Conservation (phyloP, 2,113 vertebrate genomes). For the Onychorhynchus coronatus region DNA sequence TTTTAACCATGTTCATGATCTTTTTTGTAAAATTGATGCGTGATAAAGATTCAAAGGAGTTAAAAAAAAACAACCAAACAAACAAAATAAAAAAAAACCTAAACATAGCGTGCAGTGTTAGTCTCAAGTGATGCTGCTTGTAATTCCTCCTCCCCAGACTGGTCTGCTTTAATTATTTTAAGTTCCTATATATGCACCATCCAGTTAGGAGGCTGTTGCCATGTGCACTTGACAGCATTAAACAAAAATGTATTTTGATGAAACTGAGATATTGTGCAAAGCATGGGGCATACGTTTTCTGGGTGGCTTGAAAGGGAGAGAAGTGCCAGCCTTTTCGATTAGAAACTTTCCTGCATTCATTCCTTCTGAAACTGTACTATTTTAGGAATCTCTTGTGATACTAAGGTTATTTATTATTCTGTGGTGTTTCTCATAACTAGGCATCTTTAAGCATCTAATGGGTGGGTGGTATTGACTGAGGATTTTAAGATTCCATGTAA, state of each 20-base stretch:
- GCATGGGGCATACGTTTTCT: not conserved
- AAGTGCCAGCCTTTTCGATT: not conserved
- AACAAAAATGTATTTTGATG: not conserved
- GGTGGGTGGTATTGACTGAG: conserved; percentile 8
- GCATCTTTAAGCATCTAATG: not conserved
- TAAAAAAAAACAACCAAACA: not conserved
- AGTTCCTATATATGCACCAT: not conserved
- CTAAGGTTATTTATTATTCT: not conserved
- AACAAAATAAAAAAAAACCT: not conserved
- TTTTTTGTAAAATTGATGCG: not conserved
- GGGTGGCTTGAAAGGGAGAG: not conserved
- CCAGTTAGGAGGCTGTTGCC: not conserved
- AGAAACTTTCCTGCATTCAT: not conserved
- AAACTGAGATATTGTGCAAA: not conserved
- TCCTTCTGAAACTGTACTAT: not conserved
- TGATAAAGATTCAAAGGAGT: not conserved
- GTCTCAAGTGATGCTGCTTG: not conserved
- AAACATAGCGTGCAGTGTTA: not conserved
- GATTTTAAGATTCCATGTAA: not conserved
- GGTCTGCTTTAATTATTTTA: not conserved
- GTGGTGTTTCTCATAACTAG: not conserved
- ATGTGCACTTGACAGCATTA: not conserved
- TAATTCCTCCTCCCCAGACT: not conserved
- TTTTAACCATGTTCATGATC: not conserved
- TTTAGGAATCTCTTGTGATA: not conserved